phyloP scores from a whole-genome alignment of 37 sponge, comb jelly and placozoan genomes.

The Ianthella basta region DNA sequence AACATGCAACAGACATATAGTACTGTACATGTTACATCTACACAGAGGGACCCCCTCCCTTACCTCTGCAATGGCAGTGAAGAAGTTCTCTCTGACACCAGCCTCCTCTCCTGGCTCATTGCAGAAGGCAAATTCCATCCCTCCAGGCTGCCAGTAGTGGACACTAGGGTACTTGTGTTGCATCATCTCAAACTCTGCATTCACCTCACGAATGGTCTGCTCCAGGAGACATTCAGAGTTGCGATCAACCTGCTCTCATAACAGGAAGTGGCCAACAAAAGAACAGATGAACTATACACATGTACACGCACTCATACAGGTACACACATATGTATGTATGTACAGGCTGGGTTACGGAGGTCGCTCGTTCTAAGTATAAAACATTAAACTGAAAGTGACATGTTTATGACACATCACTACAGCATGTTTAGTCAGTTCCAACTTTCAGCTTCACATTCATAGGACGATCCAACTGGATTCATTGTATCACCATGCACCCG shows the following conservation, averaged over 20 bases:
- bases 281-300: not conserved
- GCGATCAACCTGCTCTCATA: conserved; percentile 67
- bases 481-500: too few relatives aligned
- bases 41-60: not conserved
- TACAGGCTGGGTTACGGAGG: too few relatives aligned
- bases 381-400: too few relatives aligned
- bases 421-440: too few relatives aligned
- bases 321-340: too few relatives aligned
- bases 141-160: conserved; percentile 3
- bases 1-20: too few relatives aligned
- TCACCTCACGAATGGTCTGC: conserved; percentile 44
- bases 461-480: too few relatives aligned
- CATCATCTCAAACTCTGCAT: conserved; percentile 36
- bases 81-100: conserved; percentile 88
- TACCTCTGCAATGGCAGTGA: conserved; percentile 78
- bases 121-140: conserved; percentile 86
- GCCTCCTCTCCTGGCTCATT: conserved; percentile 93
- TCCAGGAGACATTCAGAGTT: conserved; percentile 49
- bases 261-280: not conserved
- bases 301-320: conserved; percentile 19
- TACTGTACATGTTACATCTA: not conserved
- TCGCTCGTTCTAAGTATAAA: too few relatives aligned
- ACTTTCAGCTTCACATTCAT: too few relatives aligned
- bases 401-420: too few relatives aligned
- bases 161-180: not conserved